Evolutionary conservation across 2,113 vertebrate species (phyloP).

Genomic region (human): DNA sequence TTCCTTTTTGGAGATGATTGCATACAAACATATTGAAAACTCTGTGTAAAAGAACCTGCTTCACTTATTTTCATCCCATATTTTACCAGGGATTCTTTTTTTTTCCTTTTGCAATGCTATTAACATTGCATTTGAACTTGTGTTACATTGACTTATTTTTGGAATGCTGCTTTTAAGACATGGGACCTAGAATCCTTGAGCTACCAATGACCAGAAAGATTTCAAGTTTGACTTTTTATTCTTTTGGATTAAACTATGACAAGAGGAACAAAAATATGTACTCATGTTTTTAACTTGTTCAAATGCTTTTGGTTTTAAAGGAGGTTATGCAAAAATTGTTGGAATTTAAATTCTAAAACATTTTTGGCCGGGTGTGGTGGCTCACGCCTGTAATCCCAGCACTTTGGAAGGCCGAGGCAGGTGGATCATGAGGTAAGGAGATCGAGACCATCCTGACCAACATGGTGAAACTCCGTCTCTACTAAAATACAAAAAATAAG

Average conservation of each 20-base stretch:
- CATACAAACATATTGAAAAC: neutral
- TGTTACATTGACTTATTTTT: neutral
- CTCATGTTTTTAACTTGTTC: neutral
- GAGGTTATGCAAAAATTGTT: slow-evolving; percentile 6
- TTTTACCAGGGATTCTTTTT: neutral
- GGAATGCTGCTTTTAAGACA: neutral
- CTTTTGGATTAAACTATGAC: neutral
- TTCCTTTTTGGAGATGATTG: neutral
- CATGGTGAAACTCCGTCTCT: too few species aligned
- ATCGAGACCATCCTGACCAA: too few species aligned
- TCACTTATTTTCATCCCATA: neutral
- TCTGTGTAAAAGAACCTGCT: neutral
- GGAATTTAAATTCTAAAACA: neutral
- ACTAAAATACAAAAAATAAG: too few species aligned
- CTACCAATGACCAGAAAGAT: neutral
- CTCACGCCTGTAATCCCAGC: too few species aligned
- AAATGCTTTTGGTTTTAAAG: slow-evolving; percentile 27
- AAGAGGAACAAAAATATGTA: neutral
- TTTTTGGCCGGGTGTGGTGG: too few species aligned
- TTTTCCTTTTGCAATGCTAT: neutral
- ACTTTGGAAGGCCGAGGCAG: too few species aligned
- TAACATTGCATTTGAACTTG: neutral
- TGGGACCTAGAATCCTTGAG: neutral
- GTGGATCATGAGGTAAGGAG: too few species aligned
- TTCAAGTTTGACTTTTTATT: neutral